These are phyloP conservation scores for Arctopsyche grandis DNA, from an alignment of 1,140 invertebrate genomes.

Conservation along the genomic window DNA sequence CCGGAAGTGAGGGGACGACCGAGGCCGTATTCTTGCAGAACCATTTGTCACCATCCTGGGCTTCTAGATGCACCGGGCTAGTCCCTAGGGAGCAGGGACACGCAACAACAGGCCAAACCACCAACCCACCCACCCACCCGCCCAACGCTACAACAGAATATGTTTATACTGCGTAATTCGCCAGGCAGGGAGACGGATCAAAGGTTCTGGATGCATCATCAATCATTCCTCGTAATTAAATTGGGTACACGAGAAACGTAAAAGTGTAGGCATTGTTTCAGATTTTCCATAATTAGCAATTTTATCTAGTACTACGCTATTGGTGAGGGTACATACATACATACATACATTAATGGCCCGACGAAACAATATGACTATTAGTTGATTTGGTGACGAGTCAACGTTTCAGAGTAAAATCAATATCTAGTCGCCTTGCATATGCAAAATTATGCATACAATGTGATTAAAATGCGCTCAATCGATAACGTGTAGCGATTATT, in stretches of 20 bases:
- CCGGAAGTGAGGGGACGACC: not conserved
- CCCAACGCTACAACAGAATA: not conserved
- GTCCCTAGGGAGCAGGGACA: conserved; percentile 11
- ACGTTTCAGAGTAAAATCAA: no score
- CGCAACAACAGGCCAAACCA: not conserved
- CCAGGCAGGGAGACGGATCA: conserved; percentile 3
- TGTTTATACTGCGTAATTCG: conserved; percentile 14
- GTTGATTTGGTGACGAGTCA: no score
- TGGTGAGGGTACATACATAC: no score
- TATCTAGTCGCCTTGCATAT: no score
- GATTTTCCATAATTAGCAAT: no score
- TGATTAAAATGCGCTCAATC: no score
- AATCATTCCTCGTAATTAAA: conserved; percentile 13
- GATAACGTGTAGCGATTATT: no score
- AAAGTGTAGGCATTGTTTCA: no score
- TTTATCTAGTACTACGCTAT: no score
- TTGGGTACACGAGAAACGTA: not conserved
- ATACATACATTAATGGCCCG: no score
- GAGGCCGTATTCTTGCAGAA: conserved; percentile 10
- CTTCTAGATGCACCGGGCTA: not conserved
- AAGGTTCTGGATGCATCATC: conserved; percentile 11
- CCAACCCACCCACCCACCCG: not conserved
- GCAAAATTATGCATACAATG: no score
- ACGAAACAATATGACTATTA: no score
- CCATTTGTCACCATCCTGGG: conserved; percentile 26